These are phyloP conservation scores for Cistogaster globosa DNA, from an alignment of 2,888 invertebrate species.

Conservation along the genomic window DNA sequence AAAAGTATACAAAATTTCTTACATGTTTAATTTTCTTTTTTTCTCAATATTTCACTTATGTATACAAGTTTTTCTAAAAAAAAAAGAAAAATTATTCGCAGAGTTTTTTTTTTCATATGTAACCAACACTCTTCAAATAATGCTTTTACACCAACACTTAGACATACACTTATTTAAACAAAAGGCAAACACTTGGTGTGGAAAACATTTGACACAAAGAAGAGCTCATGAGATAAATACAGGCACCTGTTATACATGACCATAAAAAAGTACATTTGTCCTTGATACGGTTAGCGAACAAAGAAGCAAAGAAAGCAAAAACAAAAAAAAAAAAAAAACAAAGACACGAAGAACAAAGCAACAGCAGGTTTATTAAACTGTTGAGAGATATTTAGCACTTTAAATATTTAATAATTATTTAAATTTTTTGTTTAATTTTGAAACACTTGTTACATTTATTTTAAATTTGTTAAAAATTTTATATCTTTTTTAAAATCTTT, in stretches of 20 bases:
- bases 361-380: conserved; percentile 50
- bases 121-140: conserved; percentile 1
- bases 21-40: conserved; percentile 1
- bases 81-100: conserved; percentile 13
- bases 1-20: conserved; percentile 41
- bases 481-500: neutral
- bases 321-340: too few relatives aligned
- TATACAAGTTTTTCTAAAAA: conserved; percentile 7
- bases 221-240: conserved; percentile 60
- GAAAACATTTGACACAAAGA: conserved; percentile 5
- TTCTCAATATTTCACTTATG: neutral
- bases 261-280: conserved; percentile 64
- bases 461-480: neutral
- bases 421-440: too few relatives aligned
- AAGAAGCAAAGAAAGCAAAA: conserved; percentile 8
- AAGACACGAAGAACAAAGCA: conserved; percentile 26
- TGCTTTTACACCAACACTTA: conserved; percentile 31
- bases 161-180: conserved; percentile 14
- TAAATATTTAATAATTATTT: neutral
- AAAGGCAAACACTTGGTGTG: conserved; percentile 16
- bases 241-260: conserved; percentile 70
- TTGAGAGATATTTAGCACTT: neutral
- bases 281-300: conserved; percentile 57
- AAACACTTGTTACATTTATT: neutral
- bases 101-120: neutral